Evolutionary conservation across 2,113 vertebrate genomes (phyloP).

Genomic region (Gobiocypris rarus): DNA sequence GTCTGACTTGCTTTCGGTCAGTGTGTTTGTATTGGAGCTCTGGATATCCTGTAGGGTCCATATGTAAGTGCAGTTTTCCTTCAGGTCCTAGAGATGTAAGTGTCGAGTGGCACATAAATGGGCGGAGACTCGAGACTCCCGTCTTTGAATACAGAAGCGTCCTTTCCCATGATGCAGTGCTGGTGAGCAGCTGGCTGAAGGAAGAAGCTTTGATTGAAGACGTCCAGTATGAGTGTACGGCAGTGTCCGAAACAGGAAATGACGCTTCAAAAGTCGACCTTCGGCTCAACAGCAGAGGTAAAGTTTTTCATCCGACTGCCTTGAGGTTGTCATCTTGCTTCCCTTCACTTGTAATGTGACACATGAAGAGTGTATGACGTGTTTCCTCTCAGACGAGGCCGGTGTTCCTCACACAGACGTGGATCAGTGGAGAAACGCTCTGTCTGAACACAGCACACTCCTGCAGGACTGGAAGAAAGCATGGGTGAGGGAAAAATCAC

Average conservation of each 20-base stretch:
- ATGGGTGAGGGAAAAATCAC: conserved; percentile 78
- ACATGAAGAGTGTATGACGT: background rate
- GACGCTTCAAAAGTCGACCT: conserved; percentile 76
- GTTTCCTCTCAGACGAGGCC: conserved; percentile 74
- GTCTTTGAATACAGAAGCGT: conserved; percentile 72
- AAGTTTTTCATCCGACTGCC: background rate
- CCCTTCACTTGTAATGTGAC: background rate
- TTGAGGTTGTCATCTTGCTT: background rate
- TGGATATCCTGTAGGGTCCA: background rate
- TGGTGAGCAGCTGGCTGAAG: conserved; percentile 88
- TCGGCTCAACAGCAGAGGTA: conserved; percentile 74
- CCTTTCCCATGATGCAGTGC: conserved; percentile 71
- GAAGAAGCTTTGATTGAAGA: conserved; percentile 77
- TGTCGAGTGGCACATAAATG: conserved; percentile 87
- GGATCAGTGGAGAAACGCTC: conserved; percentile 81
- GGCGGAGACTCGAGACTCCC: conserved; percentile 73
- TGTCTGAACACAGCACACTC: conserved; percentile 82
- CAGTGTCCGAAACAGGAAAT: conserved; percentile 76
- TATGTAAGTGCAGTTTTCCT: conserved; percentile 47
- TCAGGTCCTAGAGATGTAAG: conserved; percentile 82
- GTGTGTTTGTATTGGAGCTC: background rate
- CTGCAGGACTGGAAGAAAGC: conserved; percentile 86
- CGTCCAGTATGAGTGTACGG: conserved; percentile 82
- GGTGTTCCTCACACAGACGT: conserved; percentile 79
- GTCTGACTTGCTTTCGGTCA: background rate